Base-by-base conservation (phyloP, 2,113 vertebrate species). In the Myotis lucifugus region DNA sequence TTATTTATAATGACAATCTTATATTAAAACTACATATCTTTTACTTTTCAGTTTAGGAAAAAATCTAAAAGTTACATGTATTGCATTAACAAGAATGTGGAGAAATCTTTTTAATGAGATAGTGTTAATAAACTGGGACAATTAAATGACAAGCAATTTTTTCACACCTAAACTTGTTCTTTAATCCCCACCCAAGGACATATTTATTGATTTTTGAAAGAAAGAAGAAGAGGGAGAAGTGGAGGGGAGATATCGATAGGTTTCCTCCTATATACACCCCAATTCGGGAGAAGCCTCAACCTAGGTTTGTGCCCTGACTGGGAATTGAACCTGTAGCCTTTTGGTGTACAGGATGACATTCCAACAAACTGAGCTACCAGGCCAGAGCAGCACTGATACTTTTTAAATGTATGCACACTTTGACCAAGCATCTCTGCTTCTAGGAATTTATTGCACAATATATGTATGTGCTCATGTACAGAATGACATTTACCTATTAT, bases 41-140 rank as follows among this genome's bases (percentile, higher is more conserved):
- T 90, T 34, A 29, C 7, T 8, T 94, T 88, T 82, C 32, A 59
- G 15, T 82, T 77, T 81, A 52, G 83, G 81, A 91, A 34, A 95
- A 81, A 95, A 74, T 37, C 48, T 85, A 48, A 74, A 76, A 79
- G 18, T 69, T 88, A 59, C 56, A 54, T 48, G 6, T 82, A 27
- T 34, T 90, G 21, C 42, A 23, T 83, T 66, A 82, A 87, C 59
- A 78, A 87, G n/a, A 34, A 32, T 70, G 19, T 89, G 23, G 23
- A 66, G 10, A 82, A 88, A 91, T 61, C 15, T 94, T 95, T 37
- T 91, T 54, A 29, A 85, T 59, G 11, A 88, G 81, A 40, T 34
- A 1, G 74, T 69, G 73, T 42, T 19, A 78, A 89, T 67, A 69
- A 81, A 40, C n/a, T 50, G 37, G 29, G 83, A 19, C 11, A 11